phyloP scores from a whole-genome alignment of 2,888 invertebrate species.

The Drosophila macrospina region DNA sequence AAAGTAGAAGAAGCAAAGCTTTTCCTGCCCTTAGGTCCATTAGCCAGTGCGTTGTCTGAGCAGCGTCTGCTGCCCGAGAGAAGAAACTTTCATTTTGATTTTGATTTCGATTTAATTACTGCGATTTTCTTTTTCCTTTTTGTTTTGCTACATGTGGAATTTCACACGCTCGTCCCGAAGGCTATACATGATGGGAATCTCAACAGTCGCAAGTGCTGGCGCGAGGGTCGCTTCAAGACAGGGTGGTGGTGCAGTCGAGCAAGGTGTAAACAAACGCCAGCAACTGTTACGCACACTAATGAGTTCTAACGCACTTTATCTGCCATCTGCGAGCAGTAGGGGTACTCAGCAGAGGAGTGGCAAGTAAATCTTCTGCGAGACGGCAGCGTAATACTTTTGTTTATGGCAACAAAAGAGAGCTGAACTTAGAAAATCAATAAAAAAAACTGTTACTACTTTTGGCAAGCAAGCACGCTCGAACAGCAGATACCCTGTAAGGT shows the following conservation, averaged over 20 bases:
- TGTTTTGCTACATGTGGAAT: constrained; percentile 39
- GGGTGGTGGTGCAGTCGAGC: constrained; percentile 22
- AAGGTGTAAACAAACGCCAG: constrained; percentile 47
- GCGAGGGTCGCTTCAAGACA: neutral
- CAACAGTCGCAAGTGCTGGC: neutral
- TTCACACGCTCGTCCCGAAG: constrained; percentile 57
- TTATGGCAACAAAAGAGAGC: constrained; percentile 8
- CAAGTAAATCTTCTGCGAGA: neutral
- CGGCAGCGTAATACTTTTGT: neutral
- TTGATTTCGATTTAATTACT: constrained; percentile 54
- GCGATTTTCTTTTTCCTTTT: constrained; percentile 31
- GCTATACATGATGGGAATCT: neutral
- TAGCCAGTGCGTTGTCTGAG: constrained; percentile 30
- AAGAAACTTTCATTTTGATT: constrained; percentile 24
- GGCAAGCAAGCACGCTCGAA: too few relatives aligned
- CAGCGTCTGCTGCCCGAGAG: constrained; percentile 26
- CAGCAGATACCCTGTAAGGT: neutral
- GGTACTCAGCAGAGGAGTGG: constrained; percentile 30
- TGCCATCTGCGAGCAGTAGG: constrained; percentile 37
- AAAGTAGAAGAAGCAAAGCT: neutral
- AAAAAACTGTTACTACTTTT: neutral
- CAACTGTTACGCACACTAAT: constrained; percentile 56
- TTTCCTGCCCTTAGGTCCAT: constrained; percentile 12
- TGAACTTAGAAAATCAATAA: neutral
- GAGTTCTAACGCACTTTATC: constrained; percentile 54